phyloP scores from a whole-genome alignment of 2,797 vertebrate genomes.

The Erpetoichthys calabaricus region DNA sequence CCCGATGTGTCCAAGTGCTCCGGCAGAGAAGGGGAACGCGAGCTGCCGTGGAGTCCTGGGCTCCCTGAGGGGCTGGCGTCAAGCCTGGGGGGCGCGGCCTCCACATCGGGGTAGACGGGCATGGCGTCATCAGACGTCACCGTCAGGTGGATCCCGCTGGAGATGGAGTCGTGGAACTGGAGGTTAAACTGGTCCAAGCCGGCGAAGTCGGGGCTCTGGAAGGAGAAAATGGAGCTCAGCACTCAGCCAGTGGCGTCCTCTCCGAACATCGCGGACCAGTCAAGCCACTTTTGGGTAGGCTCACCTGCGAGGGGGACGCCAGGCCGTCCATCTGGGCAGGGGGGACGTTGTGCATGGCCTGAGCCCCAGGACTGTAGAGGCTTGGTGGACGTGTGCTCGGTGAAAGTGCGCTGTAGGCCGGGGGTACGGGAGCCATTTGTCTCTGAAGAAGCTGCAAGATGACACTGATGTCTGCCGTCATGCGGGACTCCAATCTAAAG shows the following conservation, averaged over 20 bases:
- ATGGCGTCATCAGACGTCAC: slow-evolving; percentile 45
- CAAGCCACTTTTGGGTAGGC: not conserved
- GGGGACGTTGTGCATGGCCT: slow-evolving; percentile 39
- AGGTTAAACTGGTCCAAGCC: slow-evolving; percentile 46
- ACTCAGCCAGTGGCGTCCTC: slow-evolving; percentile 12
- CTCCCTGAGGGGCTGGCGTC: slow-evolving; percentile 25
- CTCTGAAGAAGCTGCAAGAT: slow-evolving; percentile 89
- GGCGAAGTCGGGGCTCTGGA: slow-evolving; percentile 44
- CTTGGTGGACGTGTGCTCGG: slow-evolving; percentile 40
- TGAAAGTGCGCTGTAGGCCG: slow-evolving; percentile 67
- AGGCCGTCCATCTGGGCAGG: slow-evolving; percentile 35
- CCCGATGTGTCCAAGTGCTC: slow-evolving; percentile 62
- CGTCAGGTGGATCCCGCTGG: slow-evolving; percentile 46
- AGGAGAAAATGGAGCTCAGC: not conserved
- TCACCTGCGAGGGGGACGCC: slow-evolving; percentile 35
- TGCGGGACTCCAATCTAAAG: slow-evolving; percentile 77
- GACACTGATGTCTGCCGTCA: slow-evolving; percentile 80
- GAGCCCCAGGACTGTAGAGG: slow-evolving; percentile 46
- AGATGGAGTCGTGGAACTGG: slow-evolving; percentile 58
- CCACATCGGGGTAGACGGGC: slow-evolving; percentile 42
- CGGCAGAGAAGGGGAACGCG: slow-evolving; percentile 76
- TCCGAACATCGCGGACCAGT: not conserved
- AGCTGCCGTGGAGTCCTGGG: slow-evolving; percentile 42
- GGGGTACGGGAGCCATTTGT: slow-evolving; percentile 68
- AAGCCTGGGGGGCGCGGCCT: slow-evolving; percentile 20